phyloP scores from a whole-genome alignment of 2,113 vertebrate genomes.

The Choloepus hoffmanni region DNA sequence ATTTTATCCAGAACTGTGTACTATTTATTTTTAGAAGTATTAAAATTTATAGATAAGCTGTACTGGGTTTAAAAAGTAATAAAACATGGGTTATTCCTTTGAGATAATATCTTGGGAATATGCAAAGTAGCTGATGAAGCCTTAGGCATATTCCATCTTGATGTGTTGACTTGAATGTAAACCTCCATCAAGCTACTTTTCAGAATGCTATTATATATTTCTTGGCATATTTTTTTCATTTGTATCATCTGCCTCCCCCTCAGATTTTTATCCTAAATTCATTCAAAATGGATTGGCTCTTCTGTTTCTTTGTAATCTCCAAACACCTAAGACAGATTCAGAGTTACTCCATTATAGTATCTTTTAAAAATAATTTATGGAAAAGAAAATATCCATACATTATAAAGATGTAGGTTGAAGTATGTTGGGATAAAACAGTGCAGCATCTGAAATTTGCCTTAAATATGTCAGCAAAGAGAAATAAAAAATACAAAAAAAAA shows the following conservation, averaged over 20 bases:
- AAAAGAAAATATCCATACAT: neutral
- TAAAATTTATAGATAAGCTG: constrained; percentile 34
- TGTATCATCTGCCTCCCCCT: neutral
- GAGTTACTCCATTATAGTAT: neutral
- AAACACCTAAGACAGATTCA: neutral
- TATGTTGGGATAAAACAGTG: neutral
- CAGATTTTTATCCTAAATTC: constrained; percentile 27
- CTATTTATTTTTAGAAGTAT: constrained; percentile 75
- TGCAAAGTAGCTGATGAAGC: constrained; percentile 68
- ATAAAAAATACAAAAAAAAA: neutral
- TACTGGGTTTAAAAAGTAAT: constrained; percentile 31
- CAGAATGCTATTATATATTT: neutral
- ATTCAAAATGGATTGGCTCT: neutral
- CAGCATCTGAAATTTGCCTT: constrained; percentile 1
- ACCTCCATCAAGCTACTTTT: neutral
- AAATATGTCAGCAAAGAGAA: constrained; percentile 39
- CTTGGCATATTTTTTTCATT: constrained; percentile 7
- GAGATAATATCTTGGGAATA: constrained; percentile 51
- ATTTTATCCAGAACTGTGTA: constrained; percentile 66
- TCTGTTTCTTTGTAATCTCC: neutral
- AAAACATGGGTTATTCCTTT: constrained; percentile 67
- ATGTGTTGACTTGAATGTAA: constrained; percentile 60
- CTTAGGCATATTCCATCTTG: constrained; percentile 56
- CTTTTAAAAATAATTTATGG: constrained; percentile 18
- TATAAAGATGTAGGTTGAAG: neutral